phyloP scores from a whole-genome alignment of 2,888 invertebrate genomes.

The Acrocyrtus sp. region DNA sequence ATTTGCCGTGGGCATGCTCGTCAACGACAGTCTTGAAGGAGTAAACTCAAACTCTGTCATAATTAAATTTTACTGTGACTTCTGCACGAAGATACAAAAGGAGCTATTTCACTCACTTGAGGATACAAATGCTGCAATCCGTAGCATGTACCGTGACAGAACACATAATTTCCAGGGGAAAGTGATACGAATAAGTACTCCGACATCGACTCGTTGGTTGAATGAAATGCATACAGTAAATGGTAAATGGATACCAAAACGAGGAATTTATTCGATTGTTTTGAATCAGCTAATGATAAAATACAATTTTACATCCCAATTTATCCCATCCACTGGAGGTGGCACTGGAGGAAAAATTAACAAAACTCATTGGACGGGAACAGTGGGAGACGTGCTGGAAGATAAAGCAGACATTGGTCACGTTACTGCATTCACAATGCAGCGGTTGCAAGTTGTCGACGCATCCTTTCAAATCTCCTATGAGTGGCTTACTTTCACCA shows the following conservation, averaged over 20 bases:
- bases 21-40: background rate
- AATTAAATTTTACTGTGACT: too few relatives aligned
- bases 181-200: constrained; percentile 35
- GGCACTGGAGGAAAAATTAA: constrained; percentile 42
- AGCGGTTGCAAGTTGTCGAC: constrained; percentile 39
- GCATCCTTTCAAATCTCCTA: constrained; percentile 52
- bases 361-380: constrained; percentile 53
- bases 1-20: constrained; percentile 29
- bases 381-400: constrained; percentile 51
- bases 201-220: constrained; percentile 47
- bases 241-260: constrained; percentile 38
- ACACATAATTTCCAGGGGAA: constrained; percentile 39
- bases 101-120: background rate
- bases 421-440: constrained; percentile 49
- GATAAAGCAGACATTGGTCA: constrained; percentile 52
- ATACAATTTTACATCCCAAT: constrained; percentile 51
- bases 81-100: background rate
- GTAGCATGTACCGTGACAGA: constrained; percentile 28
- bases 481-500: constrained; percentile 56
- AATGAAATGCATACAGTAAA: constrained; percentile 38
- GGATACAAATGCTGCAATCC: too few relatives aligned
- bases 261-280: constrained; percentile 49
- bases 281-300: constrained; percentile 39
- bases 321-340: constrained; percentile 56
- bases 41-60: too few relatives aligned